Evolutionary conservation across 1,140 invertebrate genomes (phyloP).

Genomic region (Eurosta solidaginis): DNA sequence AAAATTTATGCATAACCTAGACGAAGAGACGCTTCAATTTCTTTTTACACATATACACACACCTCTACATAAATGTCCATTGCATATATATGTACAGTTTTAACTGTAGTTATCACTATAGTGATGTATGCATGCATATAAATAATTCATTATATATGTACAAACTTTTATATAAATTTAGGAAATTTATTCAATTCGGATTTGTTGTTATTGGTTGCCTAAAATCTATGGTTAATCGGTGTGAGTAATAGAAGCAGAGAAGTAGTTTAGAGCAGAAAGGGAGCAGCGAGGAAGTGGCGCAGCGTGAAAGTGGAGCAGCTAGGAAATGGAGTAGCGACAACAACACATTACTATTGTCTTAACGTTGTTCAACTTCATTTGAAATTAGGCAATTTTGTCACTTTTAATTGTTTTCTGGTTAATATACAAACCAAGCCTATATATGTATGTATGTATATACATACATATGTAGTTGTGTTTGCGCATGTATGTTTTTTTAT

Average conservation of each 20-base stretch:
- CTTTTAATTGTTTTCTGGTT: slow-evolving; percentile 23
- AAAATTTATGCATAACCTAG: too few species aligned
- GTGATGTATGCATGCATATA: neutral
- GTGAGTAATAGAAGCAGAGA: neutral
- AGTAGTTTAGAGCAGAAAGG: too few species aligned
- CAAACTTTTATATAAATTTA: neutral
- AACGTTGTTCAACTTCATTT: neutral
- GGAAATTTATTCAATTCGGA: neutral
- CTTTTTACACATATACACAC: too few species aligned
- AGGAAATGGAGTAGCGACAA: neutral
- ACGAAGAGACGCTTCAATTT: too few species aligned
- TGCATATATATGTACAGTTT: too few species aligned
- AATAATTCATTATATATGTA: neutral
- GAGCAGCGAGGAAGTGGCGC: too few species aligned
- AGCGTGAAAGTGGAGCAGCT: too few species aligned
- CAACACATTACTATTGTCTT: neutral
- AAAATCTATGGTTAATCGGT: neutral
- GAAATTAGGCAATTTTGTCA: slow-evolving; percentile 25
- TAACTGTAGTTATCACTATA: neutral
- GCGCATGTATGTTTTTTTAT: neutral
- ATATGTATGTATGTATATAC: neutral
- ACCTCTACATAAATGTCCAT: too few species aligned
- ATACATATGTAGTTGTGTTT: neutral
- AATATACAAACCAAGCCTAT: too few species aligned
- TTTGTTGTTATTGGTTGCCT: slow-evolving; percentile 21